Evolutionary conservation across 1,140 invertebrate genomes (phyloP), one percentile per base, ranked within the genome.

Genomic region (Popillia japonica): DNA sequence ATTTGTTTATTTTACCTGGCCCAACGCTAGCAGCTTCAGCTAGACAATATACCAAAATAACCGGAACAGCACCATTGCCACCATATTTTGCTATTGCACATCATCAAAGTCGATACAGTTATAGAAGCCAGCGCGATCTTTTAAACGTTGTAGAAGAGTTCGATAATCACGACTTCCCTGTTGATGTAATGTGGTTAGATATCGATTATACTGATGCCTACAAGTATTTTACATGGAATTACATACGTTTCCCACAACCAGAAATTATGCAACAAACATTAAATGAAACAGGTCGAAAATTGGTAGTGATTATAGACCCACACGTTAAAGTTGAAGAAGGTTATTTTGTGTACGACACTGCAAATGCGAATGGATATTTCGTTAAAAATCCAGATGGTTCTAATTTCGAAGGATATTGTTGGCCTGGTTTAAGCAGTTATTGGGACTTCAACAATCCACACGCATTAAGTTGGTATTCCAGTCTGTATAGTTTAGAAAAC

Each of bases 1-100:
- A 99, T 86, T 87, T 95, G 0, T 99, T 97, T 84, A 90, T 99
- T 48, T 88, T 99, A 85, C 83, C 98, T 75, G 98, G 98, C 10
- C 95, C 96, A 40, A 89, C 86, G 34, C 95, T 97, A 0, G 85
- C 92, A 42, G 95, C 98, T 86, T 92, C 95, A 0, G 96, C 96
- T 84, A 89, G 90, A 78, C 97, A 99, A 85, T 98, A 98, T 86
- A 92, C 93, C 0, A 85, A 85, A 8, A 87, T 99, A 0, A 97
- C 96, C 42, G 98, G 98, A 14, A 92, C 92, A 7, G 90, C 90
- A 34, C 83, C 78, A 4, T 55, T 82, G 42, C 81, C 81, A 22
- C 81, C 73, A 61, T 59, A 78, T 22, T 93, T 92, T 86, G 84
- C 90, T 10, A 85, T 94, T 72, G 92, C 87, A 20, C 93, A 93